Percentiles rank a stretch among this genome's conserved stretches.
These are phyloP conservation scores for Eulemur mongoz DNA, from an alignment of 2,797 vertebrate species.

Conservation along the genomic window DNA sequence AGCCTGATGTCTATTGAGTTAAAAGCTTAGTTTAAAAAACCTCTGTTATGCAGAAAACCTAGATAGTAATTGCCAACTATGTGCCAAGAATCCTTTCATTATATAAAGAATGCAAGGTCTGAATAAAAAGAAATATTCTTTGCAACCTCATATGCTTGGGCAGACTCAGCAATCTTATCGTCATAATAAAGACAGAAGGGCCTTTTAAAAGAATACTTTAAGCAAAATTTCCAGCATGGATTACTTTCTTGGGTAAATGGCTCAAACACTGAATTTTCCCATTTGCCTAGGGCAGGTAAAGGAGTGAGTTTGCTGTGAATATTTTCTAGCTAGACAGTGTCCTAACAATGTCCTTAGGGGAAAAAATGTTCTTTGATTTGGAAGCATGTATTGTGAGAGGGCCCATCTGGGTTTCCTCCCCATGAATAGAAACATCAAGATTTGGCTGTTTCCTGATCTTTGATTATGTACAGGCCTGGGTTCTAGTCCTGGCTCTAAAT, in stretches of 20 bases:
- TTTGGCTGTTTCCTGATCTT: constrained; percentile 12
- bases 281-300: constrained; percentile 77
- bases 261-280: constrained; percentile 60
- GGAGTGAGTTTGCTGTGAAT: constrained; percentile 67
- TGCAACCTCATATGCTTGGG: constrained; percentile 66
- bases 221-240: constrained; percentile 63
- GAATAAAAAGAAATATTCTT: constrained; percentile 75
- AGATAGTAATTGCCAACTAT: constrained; percentile 73
- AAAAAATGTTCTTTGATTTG: constrained; percentile 53
- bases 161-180: constrained; percentile 51
- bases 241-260: constrained; percentile 58
- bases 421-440: constrained; percentile 47
- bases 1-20: constrained; percentile 71
- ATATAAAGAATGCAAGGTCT: constrained; percentile 62
- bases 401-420: constrained; percentile 70
- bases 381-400: constrained; percentile 31
- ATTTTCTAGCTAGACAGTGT: constrained; percentile 58
- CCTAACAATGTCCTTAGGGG: constrained; percentile 57
- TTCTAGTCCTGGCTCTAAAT: constrained; percentile 48
- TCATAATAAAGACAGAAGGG: constrained; percentile 79
- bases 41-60: constrained; percentile 68
- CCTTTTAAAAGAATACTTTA: constrained; percentile 71
- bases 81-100: constrained; percentile 76
- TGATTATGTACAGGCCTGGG: constrained; percentile 25
- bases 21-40: constrained; percentile 66